Evolutionary conservation across 2,113 vertebrate species (phyloP).

Genomic region (Sialia sialis): DNA sequence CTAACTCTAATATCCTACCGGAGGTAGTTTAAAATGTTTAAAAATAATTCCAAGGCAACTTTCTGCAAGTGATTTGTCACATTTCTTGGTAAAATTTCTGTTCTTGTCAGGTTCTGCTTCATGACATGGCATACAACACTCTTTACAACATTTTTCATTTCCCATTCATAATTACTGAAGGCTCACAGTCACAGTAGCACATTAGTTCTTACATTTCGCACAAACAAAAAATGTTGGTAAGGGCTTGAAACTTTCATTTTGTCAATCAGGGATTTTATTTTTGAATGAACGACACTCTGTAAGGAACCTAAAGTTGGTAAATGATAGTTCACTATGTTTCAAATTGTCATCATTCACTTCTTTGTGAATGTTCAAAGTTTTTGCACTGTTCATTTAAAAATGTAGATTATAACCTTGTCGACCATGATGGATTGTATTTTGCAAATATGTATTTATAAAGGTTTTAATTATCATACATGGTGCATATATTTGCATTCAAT

Average conservation of each 20-base stretch:
- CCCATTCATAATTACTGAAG: background rate
- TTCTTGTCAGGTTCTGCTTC: background rate
- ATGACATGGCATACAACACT: background rate
- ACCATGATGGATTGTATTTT: constrained; percentile 45
- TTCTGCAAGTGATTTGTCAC: background rate
- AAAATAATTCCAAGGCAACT: background rate
- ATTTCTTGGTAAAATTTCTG: background rate
- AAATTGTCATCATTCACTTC: background rate
- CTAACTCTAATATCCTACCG: background rate
- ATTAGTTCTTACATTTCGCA: background rate
- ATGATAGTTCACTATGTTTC: background rate
- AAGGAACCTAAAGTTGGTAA: background rate
- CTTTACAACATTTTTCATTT: no score
- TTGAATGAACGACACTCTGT: background rate
- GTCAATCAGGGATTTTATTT: background rate
- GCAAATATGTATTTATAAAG: constrained; percentile 47
- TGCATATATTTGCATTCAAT: constrained; percentile 52
- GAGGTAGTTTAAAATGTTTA: background rate
- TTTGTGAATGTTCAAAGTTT: background rate
- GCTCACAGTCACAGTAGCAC: background rate
- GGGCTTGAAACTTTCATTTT: background rate
- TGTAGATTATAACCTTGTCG: constrained; percentile 43
- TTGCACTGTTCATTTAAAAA: background rate
- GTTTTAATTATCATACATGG: background rate
- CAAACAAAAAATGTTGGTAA: background rate